A percentile compares a stretch with the other conserved stretches of the same genome.
Conservation (phyloP, 1,140 invertebrate species). For the Thalassaphorura encarpata region DNA sequence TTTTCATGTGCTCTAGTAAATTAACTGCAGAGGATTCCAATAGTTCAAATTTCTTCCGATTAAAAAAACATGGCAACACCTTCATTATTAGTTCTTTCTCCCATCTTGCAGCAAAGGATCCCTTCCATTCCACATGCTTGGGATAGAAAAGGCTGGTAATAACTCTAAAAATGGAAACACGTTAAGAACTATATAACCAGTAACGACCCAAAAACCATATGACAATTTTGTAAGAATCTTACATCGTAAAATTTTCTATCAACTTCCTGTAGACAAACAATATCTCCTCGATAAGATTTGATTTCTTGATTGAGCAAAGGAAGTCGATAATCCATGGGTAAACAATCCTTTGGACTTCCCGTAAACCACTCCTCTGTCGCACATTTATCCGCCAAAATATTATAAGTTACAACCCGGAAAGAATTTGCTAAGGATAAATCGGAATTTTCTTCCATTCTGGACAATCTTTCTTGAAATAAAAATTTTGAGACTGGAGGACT, state of each 20-base stretch:
- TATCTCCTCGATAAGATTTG: conserved; percentile 63
- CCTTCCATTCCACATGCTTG: conserved; percentile 45
- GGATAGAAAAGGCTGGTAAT: conserved; percentile 54
- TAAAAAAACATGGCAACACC: conserved; percentile 70
- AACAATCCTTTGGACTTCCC: conserved; percentile 65
- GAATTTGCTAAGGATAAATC: conserved; percentile 11
- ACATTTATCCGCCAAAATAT: conserved; percentile 78
- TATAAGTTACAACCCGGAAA: conserved; percentile 70
- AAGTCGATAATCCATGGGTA: conserved; percentile 69
- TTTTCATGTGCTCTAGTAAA: conserved; percentile 47
- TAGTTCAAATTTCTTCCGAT: conserved; percentile 36
- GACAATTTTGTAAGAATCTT: background rate
- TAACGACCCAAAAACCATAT: no score
- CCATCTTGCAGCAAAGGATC: conserved; percentile 58
- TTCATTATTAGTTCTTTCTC: conserved; percentile 51
- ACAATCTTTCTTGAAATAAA: conserved; percentile 18
- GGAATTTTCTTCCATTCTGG: conserved; percentile 13
- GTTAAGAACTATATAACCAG: no score
- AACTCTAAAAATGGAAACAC: conserved; percentile 42
- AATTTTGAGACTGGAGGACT: conserved; percentile 2
- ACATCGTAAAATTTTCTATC: conserved; percentile 49
- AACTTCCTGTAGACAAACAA: conserved; percentile 88
- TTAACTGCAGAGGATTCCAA: conserved; percentile 42
- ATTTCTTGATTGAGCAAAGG: conserved; percentile 26
- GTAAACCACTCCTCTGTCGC: conserved; percentile 49